Evolutionary conservation across 2,888 invertebrate species (phyloP).

Genomic region (Eristalis tenax): DNA sequence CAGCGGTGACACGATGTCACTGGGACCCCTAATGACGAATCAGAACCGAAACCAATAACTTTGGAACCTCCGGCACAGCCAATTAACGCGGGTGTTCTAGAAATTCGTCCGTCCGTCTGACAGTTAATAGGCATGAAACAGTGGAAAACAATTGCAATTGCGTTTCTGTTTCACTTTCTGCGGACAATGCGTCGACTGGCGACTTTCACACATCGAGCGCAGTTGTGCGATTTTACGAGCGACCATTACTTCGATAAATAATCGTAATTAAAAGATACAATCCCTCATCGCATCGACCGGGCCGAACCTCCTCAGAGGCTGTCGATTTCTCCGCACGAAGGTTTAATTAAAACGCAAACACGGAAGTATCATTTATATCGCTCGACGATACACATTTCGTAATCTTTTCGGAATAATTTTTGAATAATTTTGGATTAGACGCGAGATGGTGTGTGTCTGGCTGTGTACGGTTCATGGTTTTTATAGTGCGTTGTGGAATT

Average conservation of each 20-base stretch:
- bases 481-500: background rate
- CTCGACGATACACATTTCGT: constrained; percentile 28
- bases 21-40: background rate
- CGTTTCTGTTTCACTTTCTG: constrained; percentile 19
- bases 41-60: background rate
- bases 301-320: background rate
- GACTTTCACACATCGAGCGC: background rate
- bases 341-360: constrained; percentile 49
- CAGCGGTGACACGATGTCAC: background rate
- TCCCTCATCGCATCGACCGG: background rate
- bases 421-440: background rate
- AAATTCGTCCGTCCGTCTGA: constrained; percentile 4
- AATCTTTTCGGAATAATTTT: constrained; percentile 33
- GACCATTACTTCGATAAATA: constrained; percentile 22
- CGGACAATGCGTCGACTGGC: background rate
- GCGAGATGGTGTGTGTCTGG: background rate
- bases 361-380: constrained; percentile 39
- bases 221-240: background rate
- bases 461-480: background rate
- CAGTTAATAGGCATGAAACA: constrained; percentile 16
- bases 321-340: constrained; percentile 49
- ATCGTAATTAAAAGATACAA: constrained; percentile 18
- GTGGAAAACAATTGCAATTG: constrained; percentile 8
- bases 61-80: background rate
- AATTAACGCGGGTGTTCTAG: constrained; percentile 11